Percentiles rank a stretch among this genome's conserved stretches.
These are phyloP conservation scores for Monopterus albus DNA, from an alignment of 2,113 vertebrate genomes.

Conservation along the genomic window DNA sequence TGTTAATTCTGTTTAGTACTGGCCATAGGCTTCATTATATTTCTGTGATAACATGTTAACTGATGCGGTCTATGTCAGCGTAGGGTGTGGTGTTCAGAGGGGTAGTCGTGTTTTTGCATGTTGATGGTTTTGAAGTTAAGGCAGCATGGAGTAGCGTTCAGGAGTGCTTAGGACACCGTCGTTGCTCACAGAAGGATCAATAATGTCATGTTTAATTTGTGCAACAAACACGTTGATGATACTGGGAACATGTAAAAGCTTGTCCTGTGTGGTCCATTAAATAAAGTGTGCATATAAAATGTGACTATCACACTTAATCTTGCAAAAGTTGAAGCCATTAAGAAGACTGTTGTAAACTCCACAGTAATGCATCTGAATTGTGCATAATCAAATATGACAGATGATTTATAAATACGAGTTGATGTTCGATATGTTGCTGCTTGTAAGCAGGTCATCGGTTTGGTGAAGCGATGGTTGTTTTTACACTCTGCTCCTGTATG, in stretches of 20 bases:
- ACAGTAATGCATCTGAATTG: conserved; percentile 38
- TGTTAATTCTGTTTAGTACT: conserved; percentile 34
- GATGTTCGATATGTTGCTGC: conserved; percentile 61
- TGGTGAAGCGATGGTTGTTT: conserved; percentile 65
- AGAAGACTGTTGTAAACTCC: conserved; percentile 27
- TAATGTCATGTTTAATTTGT: conserved; percentile 37
- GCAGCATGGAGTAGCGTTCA: conserved; percentile 56
- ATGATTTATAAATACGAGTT: conserved; percentile 44
- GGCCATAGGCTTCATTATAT: conserved; percentile 22
- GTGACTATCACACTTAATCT: conserved; percentile 25
- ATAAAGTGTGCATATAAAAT: conserved; percentile 52
- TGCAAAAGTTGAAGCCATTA: conserved; percentile 48
- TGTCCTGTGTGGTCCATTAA: conserved; percentile 70
- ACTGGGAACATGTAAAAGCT: conserved; percentile 45
- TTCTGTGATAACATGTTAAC: conserved; percentile 31
- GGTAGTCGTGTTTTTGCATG: neutral
- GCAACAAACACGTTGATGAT: conserved; percentile 13
- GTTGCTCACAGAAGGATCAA: conserved; percentile 4
- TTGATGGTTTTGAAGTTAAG: conserved; percentile 31
- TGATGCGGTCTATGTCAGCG: conserved; percentile 7
- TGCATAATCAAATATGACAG: conserved; percentile 42
- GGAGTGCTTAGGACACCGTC: conserved; percentile 17
- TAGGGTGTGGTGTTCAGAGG: neutral
- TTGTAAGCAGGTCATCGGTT: conserved; percentile 62
- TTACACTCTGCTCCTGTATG: conserved; percentile 68